These are phyloP conservation scores for Gymnogyps californianus DNA, from an alignment of 2,113 vertebrate genomes.

Conservation along the genomic window DNA sequence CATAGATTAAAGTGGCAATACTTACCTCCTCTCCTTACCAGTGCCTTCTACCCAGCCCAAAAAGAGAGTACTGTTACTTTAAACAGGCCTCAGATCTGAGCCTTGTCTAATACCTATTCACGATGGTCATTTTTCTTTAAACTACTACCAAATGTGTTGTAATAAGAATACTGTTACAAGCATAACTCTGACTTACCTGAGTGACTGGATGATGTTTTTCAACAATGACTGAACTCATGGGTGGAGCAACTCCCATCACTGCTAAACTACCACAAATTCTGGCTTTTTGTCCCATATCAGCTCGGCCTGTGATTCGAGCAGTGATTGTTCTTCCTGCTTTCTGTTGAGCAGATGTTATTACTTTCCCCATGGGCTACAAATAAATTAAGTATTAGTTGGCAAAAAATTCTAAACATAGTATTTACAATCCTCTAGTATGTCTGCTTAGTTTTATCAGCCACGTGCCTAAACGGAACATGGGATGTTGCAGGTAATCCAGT, in stretches of 20 bases:
- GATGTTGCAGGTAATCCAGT: not conserved
- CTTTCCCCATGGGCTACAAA: slow-evolving; percentile 75
- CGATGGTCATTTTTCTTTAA: not conserved
- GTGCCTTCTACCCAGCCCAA: not conserved
- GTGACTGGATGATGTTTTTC: slow-evolving; percentile 93
- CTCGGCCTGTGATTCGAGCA: slow-evolving; percentile 83
- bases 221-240: slow-evolving; percentile 88
- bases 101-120: not conserved
- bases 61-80: not conserved
- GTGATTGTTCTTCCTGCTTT: slow-evolving; percentile 89
- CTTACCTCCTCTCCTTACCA: not conserved
- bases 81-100: not conserved
- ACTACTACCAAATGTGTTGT: not conserved
- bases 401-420: not conserved
- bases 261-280: slow-evolving; percentile 75
- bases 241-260: slow-evolving; percentile 86
- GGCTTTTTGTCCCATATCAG: slow-evolving; percentile 73
- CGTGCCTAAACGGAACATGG: fast-evolving
- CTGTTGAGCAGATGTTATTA: slow-evolving; percentile 85
- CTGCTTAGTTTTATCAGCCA: not conserved
- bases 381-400: not conserved
- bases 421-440: not conserved
- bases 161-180: not conserved
- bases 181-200: slow-evolving; percentile 76
- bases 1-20: not conserved